Base-by-base conservation (phyloP, 2,888 invertebrate genomes). In the Penaeus monodon region DNA sequence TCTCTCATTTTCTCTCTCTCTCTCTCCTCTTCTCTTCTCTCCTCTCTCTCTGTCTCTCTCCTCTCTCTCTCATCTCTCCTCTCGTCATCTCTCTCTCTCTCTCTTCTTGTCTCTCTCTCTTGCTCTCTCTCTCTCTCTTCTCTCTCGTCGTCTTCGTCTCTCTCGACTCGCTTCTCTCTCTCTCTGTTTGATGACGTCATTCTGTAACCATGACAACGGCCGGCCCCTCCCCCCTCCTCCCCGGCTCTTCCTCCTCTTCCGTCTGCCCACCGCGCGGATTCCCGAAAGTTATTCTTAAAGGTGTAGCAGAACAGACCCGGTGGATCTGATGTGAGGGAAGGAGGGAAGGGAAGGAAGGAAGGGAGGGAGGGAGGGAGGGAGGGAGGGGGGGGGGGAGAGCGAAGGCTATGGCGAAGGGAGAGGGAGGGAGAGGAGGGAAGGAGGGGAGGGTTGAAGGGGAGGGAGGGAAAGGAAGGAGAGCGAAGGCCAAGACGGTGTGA, bases 351-450 rank as follows among this genome's bases (percentile, higher is more conserved):
- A 6, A 38, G 33, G 0, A 3, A 6, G 33, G 33, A 38, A 38
- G 4, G 4, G 33, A 6, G 33, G 33, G 33, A 2, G 6, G 33
- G 33, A 3, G 33, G 3, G 33, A 33, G 33, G 3, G 78, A 78
- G 78, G 49, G 44, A 44, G 49, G n/a, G 76, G 17, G 76, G 38
- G 77, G 49, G 77, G 44, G 77, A 77, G 77, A 77, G 77, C 38
- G 77, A 44, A 49, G 57, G 78, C n/a, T 49, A 78, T 49, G 57
- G 76, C 7, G 44, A 14, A 44, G 4, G 76, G 38, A 44, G 14
- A 44, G 6, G 7, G 38, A 44, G 14, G 76, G 38, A 44, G 38
- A 44, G 38, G 49, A 49, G 78, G 49, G 78, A 78, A 49, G 4
- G 49, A 27, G 78, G 63, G 20, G 57, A n/a, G 17, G 38, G n/a